Evolutionary conservation across 2,888 invertebrate genomes (phyloP), one percentile per base, ranked within the genome.

Genomic region (Xanthostigma xanthostigma): DNA sequence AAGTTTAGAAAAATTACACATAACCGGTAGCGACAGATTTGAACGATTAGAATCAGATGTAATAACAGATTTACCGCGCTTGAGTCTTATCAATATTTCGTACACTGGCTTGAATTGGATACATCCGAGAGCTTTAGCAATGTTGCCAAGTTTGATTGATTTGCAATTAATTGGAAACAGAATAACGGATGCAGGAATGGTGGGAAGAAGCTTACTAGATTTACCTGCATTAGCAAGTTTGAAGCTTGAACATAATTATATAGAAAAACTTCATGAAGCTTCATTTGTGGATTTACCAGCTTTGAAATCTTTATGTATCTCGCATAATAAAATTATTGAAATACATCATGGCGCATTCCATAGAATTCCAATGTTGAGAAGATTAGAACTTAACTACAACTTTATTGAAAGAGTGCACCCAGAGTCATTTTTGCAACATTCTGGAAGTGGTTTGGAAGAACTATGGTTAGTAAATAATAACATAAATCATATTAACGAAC

Each of bases 271-370:
- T 36, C 73, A 72, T 36, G 88, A 88, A 67, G 87, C 81, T 0
- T 79, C 85, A 1, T 88, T 89, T 65, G 83, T 86, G 2, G 86
- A 88, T 61, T 71, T 87, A 51, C 78, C 84, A 0, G 74, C 79
- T 59, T 64, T 89, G 10, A 76, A 78, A 51, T 78, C 76, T 53
- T 60, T 89, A 43, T 75, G 77, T 50, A 61, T 88, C 41, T 78
- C 85, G 9, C 75, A 79, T 55, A 89, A 89, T 62, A 72, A 76
- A 41, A 84, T 89, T 41, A 77, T 76, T 12, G 81, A 86, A 56
- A 75, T 90, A 46, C 79, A 81, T 52, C 80, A 84, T 58, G 87
- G 88, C 1, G 84, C 90, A 2, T 88, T 91, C 60, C 80, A 89
- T 57, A 74, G 85, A 56, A 78, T 88, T 2, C 84, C 88, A 0